Percentiles rank a stretch among this genome's conserved stretches.
These are phyloP conservation scores for Dolichoris vasculosae DNA, from an alignment of 1,140 invertebrate genomes.

Conservation along the genomic window DNA sequence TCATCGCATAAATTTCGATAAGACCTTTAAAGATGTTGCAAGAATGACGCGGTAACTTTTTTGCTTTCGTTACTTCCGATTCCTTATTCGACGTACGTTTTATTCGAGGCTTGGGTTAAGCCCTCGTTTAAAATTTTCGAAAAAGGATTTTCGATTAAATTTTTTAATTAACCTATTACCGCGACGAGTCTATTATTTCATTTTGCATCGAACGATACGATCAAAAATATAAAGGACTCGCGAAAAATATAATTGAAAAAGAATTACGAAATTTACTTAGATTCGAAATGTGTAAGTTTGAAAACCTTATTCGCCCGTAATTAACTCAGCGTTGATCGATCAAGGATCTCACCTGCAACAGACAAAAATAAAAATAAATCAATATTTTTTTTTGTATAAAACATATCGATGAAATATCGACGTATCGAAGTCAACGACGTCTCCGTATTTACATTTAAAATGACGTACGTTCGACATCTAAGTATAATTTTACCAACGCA, in stretches of 20 bases:
- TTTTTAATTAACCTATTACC: too few species aligned
- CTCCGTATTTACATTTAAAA: too few species aligned
- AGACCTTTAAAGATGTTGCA: neutral
- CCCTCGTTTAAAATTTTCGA: too few species aligned
- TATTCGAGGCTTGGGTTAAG: neutral
- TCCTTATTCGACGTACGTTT: too few species aligned
- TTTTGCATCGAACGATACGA: too few species aligned
- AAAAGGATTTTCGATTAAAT: too few species aligned
- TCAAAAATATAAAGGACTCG: too few species aligned
- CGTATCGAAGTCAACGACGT: neutral
- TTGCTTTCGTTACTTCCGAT: neutral
- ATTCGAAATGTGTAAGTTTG: neutral
- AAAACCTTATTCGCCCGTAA: neutral
- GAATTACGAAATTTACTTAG: too few species aligned
- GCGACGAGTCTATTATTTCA: too few species aligned
- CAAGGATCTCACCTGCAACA: conserved; percentile 43
- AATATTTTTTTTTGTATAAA: neutral
- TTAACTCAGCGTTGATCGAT: neutral
- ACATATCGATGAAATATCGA: neutral
- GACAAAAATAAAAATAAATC: neutral
- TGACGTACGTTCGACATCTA: too few species aligned
- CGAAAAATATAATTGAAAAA: too few species aligned
- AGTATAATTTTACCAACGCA: too few species aligned
- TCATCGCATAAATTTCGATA: conserved; percentile 24
- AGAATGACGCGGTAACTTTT: neutral